Percentiles rank a stretch among this genome's conserved stretches.
These are phyloP conservation scores for Mesorhabditis belari DNA, from an alignment of 2,888 invertebrate genomes.

Conservation along the genomic window DNA sequence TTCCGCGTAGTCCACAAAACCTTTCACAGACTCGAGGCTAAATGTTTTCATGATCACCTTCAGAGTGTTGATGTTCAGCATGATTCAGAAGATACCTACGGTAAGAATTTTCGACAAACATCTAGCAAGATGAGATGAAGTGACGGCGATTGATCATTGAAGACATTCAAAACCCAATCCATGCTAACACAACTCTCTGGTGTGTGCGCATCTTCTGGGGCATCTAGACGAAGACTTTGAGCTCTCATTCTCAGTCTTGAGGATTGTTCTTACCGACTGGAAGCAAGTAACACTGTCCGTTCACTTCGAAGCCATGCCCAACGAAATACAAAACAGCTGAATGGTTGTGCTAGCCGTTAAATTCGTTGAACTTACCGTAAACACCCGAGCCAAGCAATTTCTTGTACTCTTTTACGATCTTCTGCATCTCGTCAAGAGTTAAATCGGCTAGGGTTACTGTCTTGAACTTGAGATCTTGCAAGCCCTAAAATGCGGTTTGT, in stretches of 20 bases:
- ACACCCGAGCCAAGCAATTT: conserved; percentile 55
- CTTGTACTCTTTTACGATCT: conserved; percentile 54
- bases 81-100: conserved; percentile 40
- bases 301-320: conserved; percentile 57
- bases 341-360: conserved; percentile 5
- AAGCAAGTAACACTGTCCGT: conserved; percentile 55
- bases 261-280: conserved; percentile 44
- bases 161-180: conserved; percentile 50
- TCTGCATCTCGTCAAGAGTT: conserved; percentile 54
- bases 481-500: not conserved
- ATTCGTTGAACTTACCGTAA: conserved; percentile 37
- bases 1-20: conserved; percentile 39
- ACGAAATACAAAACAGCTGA: conserved; percentile 55
- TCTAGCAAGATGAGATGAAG: conserved; percentile 56
- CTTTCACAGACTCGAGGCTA: conserved; percentile 17
- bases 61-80: not conserved
- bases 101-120: conserved; percentile 54
- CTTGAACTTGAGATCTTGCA: conserved; percentile 53
- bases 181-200: conserved; percentile 52
- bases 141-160: conserved; percentile 53
- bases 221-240: conserved; percentile 44
- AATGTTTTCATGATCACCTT: not conserved
- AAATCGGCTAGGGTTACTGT: conserved; percentile 56
- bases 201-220: conserved; percentile 43
- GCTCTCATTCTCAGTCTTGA: not conserved